phyloP scores from a whole-genome alignment of 1,140 invertebrate species.

The Megalonaias nervosa region DNA sequence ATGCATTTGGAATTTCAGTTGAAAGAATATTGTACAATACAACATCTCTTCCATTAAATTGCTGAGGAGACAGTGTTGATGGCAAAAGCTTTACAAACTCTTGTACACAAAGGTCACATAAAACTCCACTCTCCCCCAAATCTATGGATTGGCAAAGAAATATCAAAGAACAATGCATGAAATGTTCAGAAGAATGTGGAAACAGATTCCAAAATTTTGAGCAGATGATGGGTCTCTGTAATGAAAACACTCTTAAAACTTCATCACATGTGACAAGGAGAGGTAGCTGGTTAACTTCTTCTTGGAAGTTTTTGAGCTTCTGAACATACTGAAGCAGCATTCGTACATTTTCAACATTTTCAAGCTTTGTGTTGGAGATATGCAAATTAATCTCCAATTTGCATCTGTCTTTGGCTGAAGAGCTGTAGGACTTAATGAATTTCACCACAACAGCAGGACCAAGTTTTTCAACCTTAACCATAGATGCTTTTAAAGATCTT shows the following conservation, averaged over 20 bases:
- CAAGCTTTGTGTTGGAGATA: conserved; percentile 9
- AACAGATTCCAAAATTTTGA: conserved; percentile 4
- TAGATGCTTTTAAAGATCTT: conserved; percentile 11
- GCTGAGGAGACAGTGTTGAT: neutral
- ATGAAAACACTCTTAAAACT: conserved; percentile 4
- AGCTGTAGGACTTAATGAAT: conserved; percentile 23
- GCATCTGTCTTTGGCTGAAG: conserved; percentile 7
- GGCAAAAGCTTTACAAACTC: conserved; percentile 7
- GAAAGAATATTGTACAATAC: neutral
- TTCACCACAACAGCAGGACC: conserved; percentile 12
- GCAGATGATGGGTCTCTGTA: neutral
- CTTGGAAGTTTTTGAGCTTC: neutral
- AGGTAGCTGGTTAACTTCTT: conserved; percentile 5
- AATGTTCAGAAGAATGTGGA: neutral
- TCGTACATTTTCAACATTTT: neutral
- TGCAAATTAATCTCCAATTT: conserved; percentile 6
- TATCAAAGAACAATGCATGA: conserved; percentile 2
- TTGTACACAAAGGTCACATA: conserved; percentile 2
- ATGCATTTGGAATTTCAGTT: neutral
- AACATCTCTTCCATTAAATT: neutral
- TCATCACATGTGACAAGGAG: conserved; percentile 21
- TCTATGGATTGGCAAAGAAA: neutral
- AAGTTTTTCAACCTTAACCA: conserved; percentile 7
- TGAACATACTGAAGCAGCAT: neutral
- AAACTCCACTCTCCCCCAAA: neutral